These are phyloP conservation scores for Gambusia affinis DNA, from an alignment of 2,113 vertebrate genomes.

Conservation along the genomic window DNA sequence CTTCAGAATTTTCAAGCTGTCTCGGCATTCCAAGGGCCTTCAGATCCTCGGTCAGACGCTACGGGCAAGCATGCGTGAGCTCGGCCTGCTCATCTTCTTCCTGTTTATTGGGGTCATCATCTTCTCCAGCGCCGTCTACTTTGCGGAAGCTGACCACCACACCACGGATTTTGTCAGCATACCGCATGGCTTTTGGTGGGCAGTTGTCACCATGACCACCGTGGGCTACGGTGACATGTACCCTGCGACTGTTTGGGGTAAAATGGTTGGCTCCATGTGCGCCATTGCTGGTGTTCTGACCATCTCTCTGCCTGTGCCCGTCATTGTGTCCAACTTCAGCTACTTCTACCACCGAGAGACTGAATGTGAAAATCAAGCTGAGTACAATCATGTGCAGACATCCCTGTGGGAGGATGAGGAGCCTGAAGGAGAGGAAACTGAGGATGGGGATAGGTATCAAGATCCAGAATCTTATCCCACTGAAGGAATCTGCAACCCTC, in stretches of 20 bases:
- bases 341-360: conserved; percentile 81
- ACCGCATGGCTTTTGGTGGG: conserved; percentile 92
- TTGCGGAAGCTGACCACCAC: conserved; percentile 86
- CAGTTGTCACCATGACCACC: conserved; percentile 91
- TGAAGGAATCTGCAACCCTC: conserved; percentile 67
- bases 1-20: conserved; percentile 89
- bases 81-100: conserved; percentile 91
- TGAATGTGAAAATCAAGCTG: conserved; percentile 78
- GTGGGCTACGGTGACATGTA: conserved; percentile 92
- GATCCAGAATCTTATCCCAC: conserved; percentile 66
- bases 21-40: conserved; percentile 88
- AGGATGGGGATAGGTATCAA: conserved; percentile 46
- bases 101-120: conserved; percentile 82
- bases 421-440: conserved; percentile 34
- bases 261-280: conserved; percentile 89
- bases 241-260: conserved; percentile 86
- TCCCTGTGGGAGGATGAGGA: conserved; percentile 74
- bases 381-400: conserved; percentile 79
- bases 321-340: conserved; percentile 81
- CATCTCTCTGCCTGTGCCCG: conserved; percentile 85
- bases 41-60: conserved; percentile 91
- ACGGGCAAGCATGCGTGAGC: conserved; percentile 88
- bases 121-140: conserved; percentile 91
- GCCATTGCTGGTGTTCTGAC: conserved; percentile 91
- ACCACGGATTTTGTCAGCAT: conserved; percentile 86